A percentile compares a stretch with the other conserved stretches of the same genome.
These are phyloP conservation scores for Dasypogon diadema DNA, from an alignment of 2,888 invertebrate genomes.

Conservation along the genomic window DNA sequence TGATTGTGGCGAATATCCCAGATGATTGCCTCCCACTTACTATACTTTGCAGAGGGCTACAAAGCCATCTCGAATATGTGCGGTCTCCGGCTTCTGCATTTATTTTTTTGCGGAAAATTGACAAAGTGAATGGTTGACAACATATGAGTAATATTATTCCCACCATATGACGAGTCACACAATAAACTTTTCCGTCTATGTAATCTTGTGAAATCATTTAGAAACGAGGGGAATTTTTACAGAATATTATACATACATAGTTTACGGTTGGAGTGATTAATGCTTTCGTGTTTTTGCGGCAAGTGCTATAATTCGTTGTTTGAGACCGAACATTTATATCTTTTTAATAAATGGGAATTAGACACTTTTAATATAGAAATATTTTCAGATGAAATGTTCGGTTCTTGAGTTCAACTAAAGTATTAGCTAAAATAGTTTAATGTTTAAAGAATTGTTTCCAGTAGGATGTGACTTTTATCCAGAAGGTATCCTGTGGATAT, in stretches of 20 bases:
- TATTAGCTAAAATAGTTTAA: no score
- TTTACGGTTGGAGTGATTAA: constrained; percentile 18
- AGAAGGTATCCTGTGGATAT: no score
- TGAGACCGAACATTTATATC: neutral
- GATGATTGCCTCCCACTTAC: constrained; percentile 32
- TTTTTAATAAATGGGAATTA: no score
- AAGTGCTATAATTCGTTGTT: neutral
- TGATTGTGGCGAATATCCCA: constrained; percentile 38
- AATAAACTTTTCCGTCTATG: constrained; percentile 4
- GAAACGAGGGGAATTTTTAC: neutral
- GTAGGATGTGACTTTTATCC: no score
- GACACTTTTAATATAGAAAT: no score
- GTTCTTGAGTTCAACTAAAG: no score
- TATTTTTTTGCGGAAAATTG: constrained; percentile 31
- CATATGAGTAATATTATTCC: constrained; percentile 20
- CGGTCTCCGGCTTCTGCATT: constrained; percentile 1
- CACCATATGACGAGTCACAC: constrained; percentile 33
- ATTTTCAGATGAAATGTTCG: no score
- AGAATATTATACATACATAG: neutral
- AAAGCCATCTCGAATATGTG: neutral
- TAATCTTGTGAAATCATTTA: neutral
- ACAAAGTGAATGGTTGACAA: constrained; percentile 37
- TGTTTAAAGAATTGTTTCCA: no score
- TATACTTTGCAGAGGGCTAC: neutral
- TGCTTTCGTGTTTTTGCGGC: neutral